These are phyloP conservation scores for Onchidella celtica DNA, from an alignment of 2,888 invertebrate species.

Conservation along the genomic window DNA sequence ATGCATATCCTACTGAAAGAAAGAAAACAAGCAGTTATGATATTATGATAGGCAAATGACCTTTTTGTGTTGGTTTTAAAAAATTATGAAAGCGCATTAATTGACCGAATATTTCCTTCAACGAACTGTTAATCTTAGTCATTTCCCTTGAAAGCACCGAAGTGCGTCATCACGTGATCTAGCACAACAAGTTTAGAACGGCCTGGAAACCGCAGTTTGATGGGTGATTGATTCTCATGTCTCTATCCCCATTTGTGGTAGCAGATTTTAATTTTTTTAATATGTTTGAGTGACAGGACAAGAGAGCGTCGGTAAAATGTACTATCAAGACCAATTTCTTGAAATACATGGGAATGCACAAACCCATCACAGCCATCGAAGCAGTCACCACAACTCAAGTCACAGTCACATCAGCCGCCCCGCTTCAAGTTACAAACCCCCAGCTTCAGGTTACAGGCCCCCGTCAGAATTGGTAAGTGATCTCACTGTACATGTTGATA, in stretches of 20 bases:
- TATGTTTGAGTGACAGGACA: not conserved
- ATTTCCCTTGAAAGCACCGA: not conserved
- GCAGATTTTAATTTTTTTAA: not conserved
- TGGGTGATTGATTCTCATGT: not conserved
- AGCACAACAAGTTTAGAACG: not conserved
- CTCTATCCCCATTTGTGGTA: not conserved
- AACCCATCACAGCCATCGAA: constrained; percentile 11
- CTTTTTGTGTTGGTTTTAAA: not conserved
- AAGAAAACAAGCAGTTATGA: too few relatives aligned
- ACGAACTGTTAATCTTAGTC: not conserved
- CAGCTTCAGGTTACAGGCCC: too few relatives aligned
- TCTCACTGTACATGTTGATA: not conserved
- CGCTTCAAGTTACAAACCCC: too few relatives aligned
- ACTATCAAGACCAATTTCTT: not conserved
- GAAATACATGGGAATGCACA: constrained; percentile 19
- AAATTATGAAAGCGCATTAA: not conserved
- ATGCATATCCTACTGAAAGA: too few relatives aligned
- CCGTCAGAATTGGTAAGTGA: constrained; percentile 49
- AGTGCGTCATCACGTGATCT: constrained; percentile 39
- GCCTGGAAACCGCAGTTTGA: constrained; percentile 18
- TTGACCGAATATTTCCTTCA: not conserved
- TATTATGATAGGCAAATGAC: too few relatives aligned
- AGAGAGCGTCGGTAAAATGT: not conserved
- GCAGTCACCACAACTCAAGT: constrained; percentile 25
- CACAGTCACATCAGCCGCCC: constrained; percentile 34